phyloP scores from a whole-genome alignment of 1,140 invertebrate genomes.

The Pogonomyrmex californicus region DNA sequence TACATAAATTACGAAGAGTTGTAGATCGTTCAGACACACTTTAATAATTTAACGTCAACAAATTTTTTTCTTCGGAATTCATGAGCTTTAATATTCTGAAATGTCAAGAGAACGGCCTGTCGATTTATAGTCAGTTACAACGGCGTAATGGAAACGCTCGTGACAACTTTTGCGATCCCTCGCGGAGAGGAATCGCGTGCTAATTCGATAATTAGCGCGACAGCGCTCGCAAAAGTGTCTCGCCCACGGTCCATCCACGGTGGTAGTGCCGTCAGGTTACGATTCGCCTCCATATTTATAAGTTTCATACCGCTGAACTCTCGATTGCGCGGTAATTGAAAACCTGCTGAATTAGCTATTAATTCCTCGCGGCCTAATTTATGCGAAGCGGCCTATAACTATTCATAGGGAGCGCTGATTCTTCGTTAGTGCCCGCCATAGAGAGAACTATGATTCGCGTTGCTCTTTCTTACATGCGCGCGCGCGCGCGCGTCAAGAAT shows the following conservation, averaged over 20 bases:
- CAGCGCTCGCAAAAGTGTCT: conserved; percentile 58
- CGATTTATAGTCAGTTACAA: neutral
- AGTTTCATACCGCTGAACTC: conserved; percentile 64
- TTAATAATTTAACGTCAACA: neutral
- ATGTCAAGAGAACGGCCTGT: neutral
- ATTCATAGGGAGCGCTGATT: conserved; percentile 70
- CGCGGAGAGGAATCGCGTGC: conserved; percentile 68
- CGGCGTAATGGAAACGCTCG: conserved; percentile 39
- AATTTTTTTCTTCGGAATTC: neutral
- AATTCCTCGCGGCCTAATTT: conserved; percentile 71
- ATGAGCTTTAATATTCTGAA: neutral
- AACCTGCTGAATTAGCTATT: conserved; percentile 75
- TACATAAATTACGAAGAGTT: neutral
- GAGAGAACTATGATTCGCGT: conserved; percentile 59
- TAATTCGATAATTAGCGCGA: conserved; percentile 74
- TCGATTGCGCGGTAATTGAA: conserved; percentile 70
- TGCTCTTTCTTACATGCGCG: neutral
- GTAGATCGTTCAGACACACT: neutral
- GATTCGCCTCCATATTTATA: conserved; percentile 71
- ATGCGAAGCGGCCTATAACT: conserved; percentile 73
- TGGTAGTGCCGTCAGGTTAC: conserved; percentile 7
- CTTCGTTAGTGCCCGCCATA: conserved; percentile 45
- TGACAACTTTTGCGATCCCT: conserved; percentile 62
- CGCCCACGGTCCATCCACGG: conserved; percentile 34
- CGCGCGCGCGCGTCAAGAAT: conserved; percentile 27